Evolutionary conservation across 2,113 vertebrate genomes (phyloP), one percentile per base, ranked within the genome.

Genomic region (Peromyscus maniculatus): DNA sequence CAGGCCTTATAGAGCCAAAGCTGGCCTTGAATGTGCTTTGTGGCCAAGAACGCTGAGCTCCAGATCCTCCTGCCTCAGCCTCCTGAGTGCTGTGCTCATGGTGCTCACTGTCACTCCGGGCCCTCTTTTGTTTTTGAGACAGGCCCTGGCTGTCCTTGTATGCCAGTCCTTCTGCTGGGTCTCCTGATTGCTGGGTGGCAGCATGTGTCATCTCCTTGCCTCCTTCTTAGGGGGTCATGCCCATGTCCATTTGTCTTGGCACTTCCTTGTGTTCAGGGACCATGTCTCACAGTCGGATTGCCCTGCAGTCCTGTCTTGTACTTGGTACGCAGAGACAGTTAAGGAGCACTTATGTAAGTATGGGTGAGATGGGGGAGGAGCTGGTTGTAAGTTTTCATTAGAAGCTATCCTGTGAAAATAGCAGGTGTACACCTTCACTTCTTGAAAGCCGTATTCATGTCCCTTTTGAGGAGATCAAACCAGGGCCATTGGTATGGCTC

Each of bases 381-480:
- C 82, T 43, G 6, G 59, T 15, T 84, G 24, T 84, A 39, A 31
- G 57, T 43, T 64, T 62, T 66, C 59, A 66, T 19, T 66, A 66
- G 52, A 66, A 46, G 26, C 24, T 43, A 39, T 31, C 66, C 39
- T 46, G 39, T 66, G 59, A 46, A 46, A 46, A n/a, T 15, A 46
- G 59, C 31, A 72, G 64, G 33, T 74, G 36, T 78, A 49, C 21
- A 78, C 78, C 77, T 72, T 94, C 33, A 82, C 52, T 89, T 91
- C 36, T 39, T 57, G 33, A 83, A 80, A 33, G 11, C 93, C 88
- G 36, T 78, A 62, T 82, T 92, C 90, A 79, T 93, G 33, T 88
- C 84, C 82, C 24, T 69, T 92, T 89, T 19, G 66, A 66, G 26
- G 10, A 66, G 52, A 46, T 46, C 59, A 19, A 66, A 66, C 80